Base-by-base conservation (phyloP, 2,888 invertebrate species). In the Eudasyphora cyanicolor region DNA sequence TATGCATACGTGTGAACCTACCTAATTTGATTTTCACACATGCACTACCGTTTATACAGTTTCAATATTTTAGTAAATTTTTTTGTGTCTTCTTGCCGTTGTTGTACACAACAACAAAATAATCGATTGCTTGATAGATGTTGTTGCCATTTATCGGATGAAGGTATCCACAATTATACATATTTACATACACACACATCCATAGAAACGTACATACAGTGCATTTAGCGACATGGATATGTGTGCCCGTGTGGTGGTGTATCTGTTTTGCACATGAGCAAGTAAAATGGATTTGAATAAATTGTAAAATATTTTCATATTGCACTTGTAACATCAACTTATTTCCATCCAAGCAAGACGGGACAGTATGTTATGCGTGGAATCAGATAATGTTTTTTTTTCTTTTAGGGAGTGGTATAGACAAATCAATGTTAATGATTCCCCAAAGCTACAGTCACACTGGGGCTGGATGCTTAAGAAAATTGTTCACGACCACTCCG, bases 41-140 rank as follows among this genome's bases (percentile, higher is more conserved):
- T 24, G 1, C 29, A 57, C 57, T 10, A 60, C 60, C 14, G 60
- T 17, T 60, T 49, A 79, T 74, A 79, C 21, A 73, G 75, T 74
- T 79, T 73, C 73, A 79, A 82, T 69, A 82, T 79, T 82, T 76
- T 73, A 79, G 79, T 75, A 69, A 62, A 75, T 75, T 70, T 78
- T n/a, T n/a, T 70, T 12, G 38, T 42, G 7, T 71, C 19, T 76
- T 79, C 64, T 76, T 76, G 57, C 27, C 49, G 8, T 57, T 69
- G 17, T 57, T 79, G 67, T 24, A 67, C 67, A 67, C 14, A 71
- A 29, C 17, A 78, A 74, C n/a, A n/a, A 79, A 76, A 79, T 74
- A 83, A 83, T 79, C 79, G 82, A 83, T 83, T 79, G 76, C 69
- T 83, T 76, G 76, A 79, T 79, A 69, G 76, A 57, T 67, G 67